phyloP scores from a whole-genome alignment of 2,113 vertebrate species.

The Microcebus griseorufus region DNA sequence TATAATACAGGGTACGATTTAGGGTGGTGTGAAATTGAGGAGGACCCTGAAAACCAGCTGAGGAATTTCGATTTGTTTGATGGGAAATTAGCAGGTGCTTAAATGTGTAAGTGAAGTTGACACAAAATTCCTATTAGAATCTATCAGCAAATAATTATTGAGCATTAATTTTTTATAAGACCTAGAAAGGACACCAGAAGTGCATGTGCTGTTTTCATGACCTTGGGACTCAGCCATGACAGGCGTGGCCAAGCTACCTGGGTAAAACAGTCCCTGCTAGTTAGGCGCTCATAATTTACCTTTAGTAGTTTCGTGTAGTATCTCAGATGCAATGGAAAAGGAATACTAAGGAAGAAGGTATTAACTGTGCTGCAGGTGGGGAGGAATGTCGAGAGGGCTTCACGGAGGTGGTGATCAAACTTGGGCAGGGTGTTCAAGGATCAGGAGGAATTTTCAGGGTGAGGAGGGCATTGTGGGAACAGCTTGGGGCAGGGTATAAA shows the following conservation, averaged over 20 bases:
- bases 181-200: not conserved
- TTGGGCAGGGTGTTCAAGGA: not conserved
- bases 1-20: not conserved
- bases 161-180: not conserved
- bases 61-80: not conserved
- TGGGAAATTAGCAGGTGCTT: not conserved
- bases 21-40: not conserved
- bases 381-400: not conserved
- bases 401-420: not conserved
- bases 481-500: not conserved
- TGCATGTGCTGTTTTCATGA: not conserved
- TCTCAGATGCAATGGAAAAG: not conserved
- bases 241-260: not conserved
- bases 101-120: not conserved
- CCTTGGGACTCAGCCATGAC: not conserved
- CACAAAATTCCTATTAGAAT: not conserved
- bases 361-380: not conserved
- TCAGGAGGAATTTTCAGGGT: not conserved
- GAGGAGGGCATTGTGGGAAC: not conserved
- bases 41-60: not conserved
- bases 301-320: not conserved
- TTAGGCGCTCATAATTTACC: not conserved
- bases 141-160: not conserved
- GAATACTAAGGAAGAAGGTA: not conserved
- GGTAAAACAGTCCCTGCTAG: not conserved